Conservation (phyloP, 92 coral and sea anemone genomes). For the Bergia puertoricense region DNA sequence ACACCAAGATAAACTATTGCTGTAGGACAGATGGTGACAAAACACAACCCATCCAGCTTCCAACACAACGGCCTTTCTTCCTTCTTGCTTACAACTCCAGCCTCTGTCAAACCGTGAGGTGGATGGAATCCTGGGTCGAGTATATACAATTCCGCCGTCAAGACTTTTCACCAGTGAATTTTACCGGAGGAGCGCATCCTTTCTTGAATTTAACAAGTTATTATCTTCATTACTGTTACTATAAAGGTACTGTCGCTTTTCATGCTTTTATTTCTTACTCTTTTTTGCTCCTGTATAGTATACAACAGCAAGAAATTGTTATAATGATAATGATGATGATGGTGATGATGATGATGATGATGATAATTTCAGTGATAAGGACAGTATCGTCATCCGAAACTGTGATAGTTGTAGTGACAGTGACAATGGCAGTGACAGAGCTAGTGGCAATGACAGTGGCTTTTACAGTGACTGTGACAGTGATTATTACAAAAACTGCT, state of each 20-base stretch:
- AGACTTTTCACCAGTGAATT: background rate
- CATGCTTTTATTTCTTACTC: background rate
- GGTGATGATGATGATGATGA: too few relatives aligned
- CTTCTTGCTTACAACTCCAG: conserved; percentile 36
- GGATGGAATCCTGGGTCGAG: conserved; percentile 44
- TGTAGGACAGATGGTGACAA: conserved; percentile 25
- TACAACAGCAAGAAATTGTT: too few relatives aligned
- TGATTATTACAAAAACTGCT: too few relatives aligned
- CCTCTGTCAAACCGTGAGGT: conserved; percentile 28
- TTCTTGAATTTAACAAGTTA: background rate
- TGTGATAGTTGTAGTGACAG: too few relatives aligned
- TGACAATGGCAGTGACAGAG: too few relatives aligned
- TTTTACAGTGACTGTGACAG: too few relatives aligned
- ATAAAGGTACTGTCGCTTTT: conserved; percentile 3
- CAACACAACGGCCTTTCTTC: background rate
- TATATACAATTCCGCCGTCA: background rate
- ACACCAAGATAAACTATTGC: background rate
- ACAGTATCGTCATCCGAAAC: too few relatives aligned
- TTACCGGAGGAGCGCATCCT: background rate
- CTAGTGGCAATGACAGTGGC: too few relatives aligned
- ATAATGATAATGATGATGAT: too few relatives aligned
- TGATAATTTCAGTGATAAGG: too few relatives aligned
- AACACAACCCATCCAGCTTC: conserved; percentile 12
- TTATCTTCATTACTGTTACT: conserved; percentile 9
- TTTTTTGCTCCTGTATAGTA: too few relatives aligned